Evolutionary conservation across 2,797 vertebrate species (phyloP), one percentile per base, ranked within the genome.

Genomic region (Tarsius wallacei): DNA sequence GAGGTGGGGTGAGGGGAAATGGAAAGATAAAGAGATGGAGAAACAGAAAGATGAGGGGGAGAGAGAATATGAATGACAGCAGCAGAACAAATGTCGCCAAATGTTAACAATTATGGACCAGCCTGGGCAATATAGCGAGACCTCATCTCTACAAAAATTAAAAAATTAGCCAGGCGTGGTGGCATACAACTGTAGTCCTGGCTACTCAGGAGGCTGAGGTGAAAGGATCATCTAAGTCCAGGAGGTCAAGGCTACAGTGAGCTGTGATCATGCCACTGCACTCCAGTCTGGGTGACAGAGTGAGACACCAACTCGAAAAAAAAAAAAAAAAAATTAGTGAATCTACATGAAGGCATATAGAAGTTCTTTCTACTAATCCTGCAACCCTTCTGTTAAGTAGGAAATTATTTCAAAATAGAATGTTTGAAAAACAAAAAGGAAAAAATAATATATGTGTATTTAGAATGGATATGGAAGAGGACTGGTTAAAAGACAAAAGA

Each of bases 331-430:
- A 16, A 33, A 87, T n/a, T 19, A 42, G 24, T 90, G 28, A 84
- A 86, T 71, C 63, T 55, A 24, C 7, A 26, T 26, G 31, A 94
- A 91, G 26, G 49, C 24, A 86, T 55, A 86, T 49, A 66, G 33
- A 26, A 90, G 87, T 76, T 87, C 61, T 90, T 88, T 64, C 86
- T 90, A 49, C 80, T 87, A 59, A 59, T 84, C 33, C 94, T 68
- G 42, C 33, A 71, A 78, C 21, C 31, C 74, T 82, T 90, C 33
- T 83, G 47, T 68, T 90, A 91, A 68, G 17, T 28, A 70, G 66
- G 36, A 80, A 91, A 92, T 91, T 70, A 94, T 59, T 92, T 96
- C 51, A 85, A 91, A 93, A 94, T 31, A 66, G 33, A 86, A 85
- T 73, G 78, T 70, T 70, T 64, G 81, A 33, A 17, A 84, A 90